Base-by-base conservation (phyloP, 2,797 vertebrate species). In the Glyptemys insculpta region DNA sequence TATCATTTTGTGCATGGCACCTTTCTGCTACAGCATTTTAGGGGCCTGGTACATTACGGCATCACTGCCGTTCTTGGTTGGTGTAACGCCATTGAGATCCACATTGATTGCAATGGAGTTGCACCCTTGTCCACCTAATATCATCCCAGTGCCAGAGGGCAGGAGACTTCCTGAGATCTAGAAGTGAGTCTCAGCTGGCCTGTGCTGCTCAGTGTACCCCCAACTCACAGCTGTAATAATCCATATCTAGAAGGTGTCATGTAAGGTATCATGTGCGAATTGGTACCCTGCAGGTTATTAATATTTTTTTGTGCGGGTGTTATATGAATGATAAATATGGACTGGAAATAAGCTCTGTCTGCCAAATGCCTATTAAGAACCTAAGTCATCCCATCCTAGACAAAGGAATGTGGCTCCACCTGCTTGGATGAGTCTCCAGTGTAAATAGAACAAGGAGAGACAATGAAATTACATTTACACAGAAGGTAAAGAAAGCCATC, bases 21-120 rank as follows among this genome's bases (percentile, higher is more conserved):
- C 50, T 93, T 96, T 94, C 91, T 83, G 78, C 80, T 54, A 25
- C 91, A 91, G 90, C 76, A 15, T 1, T 15, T 27, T 95, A 41
- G 5, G 37, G 21, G 19, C 37, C n/a, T 72, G 37, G 9, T 37
- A 72, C 87, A 62, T 85, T 83, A 54, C 44, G n/a, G 88, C 49
- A 5, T 68, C 91, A 50, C 29, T 87, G 59, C 59, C 14, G 8
- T 81, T 94, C 62, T 68, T 0, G 2, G 10, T 27, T 72, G 37
- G 37, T 37, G 18, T 72, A 37, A 41, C 5, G 25, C 68, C 68
- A 41, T 41, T 37, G 65, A 72, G 37, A 37, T 37, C 65, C 34
- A 72, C 31, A 34, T 16, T 62, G 31, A 62, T 34, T 62, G 68
- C 68, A 72, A 72, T 41, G 37, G 37, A 21, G 9, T 41, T 72